Conservation (phyloP, 2,113 vertebrate genomes). For the Cheirogaleus medius region DNA sequence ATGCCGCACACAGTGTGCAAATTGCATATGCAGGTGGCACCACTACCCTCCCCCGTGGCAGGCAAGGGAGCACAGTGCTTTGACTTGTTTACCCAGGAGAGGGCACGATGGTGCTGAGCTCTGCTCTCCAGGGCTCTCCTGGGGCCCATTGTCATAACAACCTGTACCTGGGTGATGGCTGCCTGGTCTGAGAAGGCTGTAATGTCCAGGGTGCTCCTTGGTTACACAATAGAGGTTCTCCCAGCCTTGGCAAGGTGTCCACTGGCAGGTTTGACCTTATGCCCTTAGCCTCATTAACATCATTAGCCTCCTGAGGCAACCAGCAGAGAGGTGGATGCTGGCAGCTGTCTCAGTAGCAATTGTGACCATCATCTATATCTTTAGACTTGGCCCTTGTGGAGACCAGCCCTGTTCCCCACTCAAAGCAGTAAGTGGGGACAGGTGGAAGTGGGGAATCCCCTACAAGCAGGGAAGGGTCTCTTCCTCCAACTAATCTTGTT, state of each 20-base stretch:
- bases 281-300: not conserved
- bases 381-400: not conserved
- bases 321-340: not conserved
- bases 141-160: not conserved
- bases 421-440: not conserved
- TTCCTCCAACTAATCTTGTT: not conserved
- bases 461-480: not conserved
- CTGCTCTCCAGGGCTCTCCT: not conserved
- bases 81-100: not conserved
- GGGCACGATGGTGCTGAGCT: not conserved
- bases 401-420: not conserved
- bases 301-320: not conserved
- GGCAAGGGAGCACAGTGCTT: not conserved
- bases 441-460: not conserved
- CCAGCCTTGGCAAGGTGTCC: not conserved
- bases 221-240: not conserved
- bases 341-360: not conserved
- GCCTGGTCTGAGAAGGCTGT: not conserved
- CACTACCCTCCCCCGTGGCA: fast-evolving
- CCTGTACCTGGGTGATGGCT: not conserved
- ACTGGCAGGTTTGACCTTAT: not conserved
- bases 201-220: not conserved
- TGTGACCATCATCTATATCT: not conserved
- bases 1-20: not conserved
- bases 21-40: not conserved